Conservation (phyloP, 2,888 invertebrate genomes). For the Epiblema foenella region DNA sequence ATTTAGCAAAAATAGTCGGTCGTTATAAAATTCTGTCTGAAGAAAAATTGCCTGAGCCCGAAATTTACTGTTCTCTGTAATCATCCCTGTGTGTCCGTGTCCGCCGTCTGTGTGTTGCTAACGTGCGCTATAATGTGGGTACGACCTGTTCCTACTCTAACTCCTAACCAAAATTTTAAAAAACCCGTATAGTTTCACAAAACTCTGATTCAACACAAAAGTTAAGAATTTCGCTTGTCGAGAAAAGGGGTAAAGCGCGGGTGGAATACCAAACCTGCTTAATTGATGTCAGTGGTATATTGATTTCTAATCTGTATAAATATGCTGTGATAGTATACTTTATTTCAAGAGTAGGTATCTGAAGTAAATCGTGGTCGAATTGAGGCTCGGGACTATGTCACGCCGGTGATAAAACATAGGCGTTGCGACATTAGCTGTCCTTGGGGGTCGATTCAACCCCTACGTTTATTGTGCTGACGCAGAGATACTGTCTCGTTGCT, state of each 20-base stretch:
- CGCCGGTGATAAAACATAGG: conserved; percentile 33
- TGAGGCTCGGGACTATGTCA: conserved; percentile 30
- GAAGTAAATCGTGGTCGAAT: not conserved
- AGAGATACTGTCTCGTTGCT: conserved; percentile 15
- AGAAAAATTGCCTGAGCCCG: not conserved
- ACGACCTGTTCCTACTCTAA: conserved; percentile 13
- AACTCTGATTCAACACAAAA: not conserved
- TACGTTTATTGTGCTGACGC: conserved; percentile 29
- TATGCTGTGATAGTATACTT: no score
- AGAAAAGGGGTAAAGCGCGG: no score
- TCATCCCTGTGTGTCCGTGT: no score
- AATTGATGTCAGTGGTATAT: no score
- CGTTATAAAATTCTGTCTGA: no score
- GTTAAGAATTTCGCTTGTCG: no score
- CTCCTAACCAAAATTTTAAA: conserved; percentile 11
- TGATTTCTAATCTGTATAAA: no score
- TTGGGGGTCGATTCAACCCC: conserved; percentile 38
- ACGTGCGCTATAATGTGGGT: conserved; percentile 16
- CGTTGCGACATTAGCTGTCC: conserved; percentile 34
- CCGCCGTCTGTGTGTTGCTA: no score
- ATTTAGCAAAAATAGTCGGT: no score
- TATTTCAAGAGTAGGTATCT: not conserved
- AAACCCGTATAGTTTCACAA: not conserved
- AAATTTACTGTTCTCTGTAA: not conserved
- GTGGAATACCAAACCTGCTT: no score